Evolutionary conservation across 2,797 vertebrate species (phyloP), one percentile per base, ranked within the genome.

Genomic region (Mormyrus proboscirostris): DNA sequence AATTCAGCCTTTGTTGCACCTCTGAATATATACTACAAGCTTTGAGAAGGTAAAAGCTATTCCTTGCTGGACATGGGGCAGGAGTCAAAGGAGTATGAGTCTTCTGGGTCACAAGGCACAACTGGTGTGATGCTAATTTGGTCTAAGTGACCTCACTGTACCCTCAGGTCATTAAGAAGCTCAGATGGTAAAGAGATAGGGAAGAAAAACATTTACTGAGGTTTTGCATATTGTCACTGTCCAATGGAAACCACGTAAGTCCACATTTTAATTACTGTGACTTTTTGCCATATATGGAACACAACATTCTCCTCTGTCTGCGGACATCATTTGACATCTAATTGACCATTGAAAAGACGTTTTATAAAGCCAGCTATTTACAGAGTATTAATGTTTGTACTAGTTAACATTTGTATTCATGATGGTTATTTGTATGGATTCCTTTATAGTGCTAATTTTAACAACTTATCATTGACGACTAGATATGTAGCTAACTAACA

Each of bases 1-100:
- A 94, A 93, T 95, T 96, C 73, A 93, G 94, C 93, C 94, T 95
- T 90, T 95, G 95, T 95, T 96, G 96, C 96, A 96, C 96, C 91
- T 94, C 93, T 91, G 91, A 91, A 87, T 88, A 73, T 47, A 90
- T 92, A 33, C 29, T 92, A 93, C 25, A 90, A 90, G 90, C 90
- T 92, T 92, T 95, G 93, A 94, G 92, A 93, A 93, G 91, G 90
- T 92, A 92, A 90, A 10, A 89, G 90, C 91, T 33, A 62, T 90
- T 93, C 90, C 91, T 90, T 91, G 91, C 92, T 92, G 90, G 88
- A 44, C 19, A 22, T 33, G n/a, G 79, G 14, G 19, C 87, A 51
- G 6, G 51, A 88, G 76, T 88, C 50, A 29, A 88, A 22, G 83
- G 53, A 44, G 53, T 55, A 86, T 86, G 51, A 59, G 25, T 89